phyloP scores from a whole-genome alignment of 2,113 vertebrate species.

The Plecotus auritus region DNA sequence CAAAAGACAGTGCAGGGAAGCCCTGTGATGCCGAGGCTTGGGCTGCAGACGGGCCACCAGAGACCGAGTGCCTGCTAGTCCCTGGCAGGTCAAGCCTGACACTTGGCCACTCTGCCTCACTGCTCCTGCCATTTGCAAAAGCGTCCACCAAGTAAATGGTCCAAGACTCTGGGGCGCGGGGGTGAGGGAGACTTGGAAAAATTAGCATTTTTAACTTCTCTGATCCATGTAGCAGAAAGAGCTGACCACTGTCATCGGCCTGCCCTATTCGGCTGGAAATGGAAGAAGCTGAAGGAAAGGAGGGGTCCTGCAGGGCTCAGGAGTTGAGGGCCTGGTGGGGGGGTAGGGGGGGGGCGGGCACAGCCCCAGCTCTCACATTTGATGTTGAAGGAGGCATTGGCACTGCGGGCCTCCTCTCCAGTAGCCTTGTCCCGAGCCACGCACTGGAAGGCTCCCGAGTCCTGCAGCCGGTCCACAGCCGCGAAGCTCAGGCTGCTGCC shows the following conservation, averaged over 20 bases:
- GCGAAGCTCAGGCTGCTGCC: slow-evolving; percentile 93
- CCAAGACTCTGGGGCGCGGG: not conserved
- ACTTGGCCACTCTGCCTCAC: not conserved
- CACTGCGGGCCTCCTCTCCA: slow-evolving; percentile 83
- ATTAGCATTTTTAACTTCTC: not conserved
- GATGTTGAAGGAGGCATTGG: slow-evolving; percentile 95
- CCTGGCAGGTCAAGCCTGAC: not conserved
- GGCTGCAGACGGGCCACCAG: not conserved
- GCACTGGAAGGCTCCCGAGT: slow-evolving; percentile 91
- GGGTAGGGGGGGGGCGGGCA: accelerated
- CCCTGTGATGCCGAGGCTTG: accelerated
- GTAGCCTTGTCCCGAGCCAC: slow-evolving; percentile 78
- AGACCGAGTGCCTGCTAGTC: accelerated
- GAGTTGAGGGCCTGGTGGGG: not conserved
- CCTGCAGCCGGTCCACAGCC: slow-evolving; percentile 87
- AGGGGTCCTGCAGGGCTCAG: not conserved
- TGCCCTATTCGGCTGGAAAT: not conserved
- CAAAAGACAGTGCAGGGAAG: not conserved
- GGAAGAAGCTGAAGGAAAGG: not conserved
- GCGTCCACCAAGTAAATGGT: not conserved
- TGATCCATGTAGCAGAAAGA: not conserved
- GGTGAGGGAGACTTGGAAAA: not conserved
- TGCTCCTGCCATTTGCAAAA: not conserved
- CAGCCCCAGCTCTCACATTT: slow-evolving; percentile 89
- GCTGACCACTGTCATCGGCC: not conserved